Evolutionary conservation across 2,113 vertebrate genomes (phyloP).

Genomic region (Ondatra zibethicus): DNA sequence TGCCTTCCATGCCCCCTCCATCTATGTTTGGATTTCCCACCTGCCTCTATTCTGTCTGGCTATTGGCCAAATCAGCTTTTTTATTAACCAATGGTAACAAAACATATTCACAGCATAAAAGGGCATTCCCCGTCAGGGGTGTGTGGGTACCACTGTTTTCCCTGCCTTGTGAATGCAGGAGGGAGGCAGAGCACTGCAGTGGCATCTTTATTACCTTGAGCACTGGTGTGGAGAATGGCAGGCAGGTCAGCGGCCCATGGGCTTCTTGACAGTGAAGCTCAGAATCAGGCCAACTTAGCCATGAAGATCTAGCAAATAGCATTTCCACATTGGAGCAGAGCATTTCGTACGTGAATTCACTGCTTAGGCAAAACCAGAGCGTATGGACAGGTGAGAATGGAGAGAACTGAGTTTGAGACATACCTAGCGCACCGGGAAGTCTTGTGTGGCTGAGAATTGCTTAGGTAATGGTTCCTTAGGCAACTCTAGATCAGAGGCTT

Average conservation of each 20-base stretch:
- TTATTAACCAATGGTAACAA: too few relatives aligned
- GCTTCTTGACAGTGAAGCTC: not conserved
- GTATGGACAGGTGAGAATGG: not conserved
- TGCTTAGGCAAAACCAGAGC: not conserved
- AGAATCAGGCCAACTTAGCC: not conserved
- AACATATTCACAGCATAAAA: too few relatives aligned
- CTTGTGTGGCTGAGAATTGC: too few relatives aligned
- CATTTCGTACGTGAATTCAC: accelerated
- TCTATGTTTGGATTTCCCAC: too few relatives aligned
- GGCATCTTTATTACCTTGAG: not conserved
- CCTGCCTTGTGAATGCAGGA: not conserved
- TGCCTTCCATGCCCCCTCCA: too few relatives aligned
- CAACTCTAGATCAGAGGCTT: too few relatives aligned
- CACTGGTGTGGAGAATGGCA: accelerated
- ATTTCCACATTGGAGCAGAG: not conserved
- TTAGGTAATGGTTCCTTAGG: too few relatives aligned
- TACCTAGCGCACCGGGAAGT: too few relatives aligned
- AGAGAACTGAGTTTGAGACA: too few relatives aligned
- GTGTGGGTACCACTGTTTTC: too few relatives aligned
- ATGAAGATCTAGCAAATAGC: accelerated
- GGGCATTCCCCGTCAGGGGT: not conserved
- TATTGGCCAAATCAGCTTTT: too few relatives aligned
- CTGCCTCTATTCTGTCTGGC: too few relatives aligned
- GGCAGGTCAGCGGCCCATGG: not conserved
- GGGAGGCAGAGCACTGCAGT: not conserved